Evolutionary conservation across 2,797 vertebrate species (phyloP).

Genomic region (Lepus oiostolus): DNA sequence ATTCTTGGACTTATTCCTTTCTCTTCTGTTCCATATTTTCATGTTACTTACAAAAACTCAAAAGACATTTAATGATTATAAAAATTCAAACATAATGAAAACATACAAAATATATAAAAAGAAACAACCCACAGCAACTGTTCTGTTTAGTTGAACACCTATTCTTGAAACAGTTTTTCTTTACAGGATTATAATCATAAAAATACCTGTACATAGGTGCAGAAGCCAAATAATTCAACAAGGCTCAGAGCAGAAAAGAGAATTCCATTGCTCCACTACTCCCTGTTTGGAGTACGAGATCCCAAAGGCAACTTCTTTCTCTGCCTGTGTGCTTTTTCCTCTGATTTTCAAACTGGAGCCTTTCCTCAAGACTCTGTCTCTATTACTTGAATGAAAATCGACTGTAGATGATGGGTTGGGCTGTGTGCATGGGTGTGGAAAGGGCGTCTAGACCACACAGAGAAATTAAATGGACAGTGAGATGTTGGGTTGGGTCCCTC

Average conservation of each 20-base stretch:
- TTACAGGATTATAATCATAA: background rate
- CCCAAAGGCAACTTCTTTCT: background rate
- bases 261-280: background rate
- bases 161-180: background rate
- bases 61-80: background rate
- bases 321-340: background rate
- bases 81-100: conserved; percentile 13
- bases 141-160: background rate
- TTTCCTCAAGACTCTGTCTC: background rate
- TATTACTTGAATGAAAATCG: background rate
- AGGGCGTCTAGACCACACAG: background rate
- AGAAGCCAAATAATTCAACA: background rate
- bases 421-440: background rate
- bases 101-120: background rate
- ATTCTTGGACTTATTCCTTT: background rate
- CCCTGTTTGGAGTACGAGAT: background rate
- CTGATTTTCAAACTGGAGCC: background rate
- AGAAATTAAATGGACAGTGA: background rate
- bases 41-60: conserved; percentile 3
- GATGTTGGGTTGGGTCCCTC: background rate
- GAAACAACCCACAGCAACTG: background rate
- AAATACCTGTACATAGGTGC: background rate
- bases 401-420: background rate
- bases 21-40: background rate
- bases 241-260: background rate